Conservation (phyloP, 2,113 vertebrate genomes). For the Pseudopodoces humilis region DNA sequence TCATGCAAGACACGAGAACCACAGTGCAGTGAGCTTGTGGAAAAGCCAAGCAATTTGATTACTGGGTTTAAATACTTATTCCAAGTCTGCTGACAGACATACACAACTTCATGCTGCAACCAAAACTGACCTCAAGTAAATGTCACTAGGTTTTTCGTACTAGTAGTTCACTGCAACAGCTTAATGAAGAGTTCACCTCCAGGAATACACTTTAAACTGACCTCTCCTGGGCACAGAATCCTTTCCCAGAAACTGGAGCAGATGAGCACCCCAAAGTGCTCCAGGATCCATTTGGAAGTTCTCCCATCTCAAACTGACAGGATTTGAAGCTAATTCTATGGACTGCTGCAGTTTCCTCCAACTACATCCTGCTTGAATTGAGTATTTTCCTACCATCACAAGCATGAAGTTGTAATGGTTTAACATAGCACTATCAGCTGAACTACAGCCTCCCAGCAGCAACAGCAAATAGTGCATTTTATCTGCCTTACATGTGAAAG, state of each 20-base stretch:
- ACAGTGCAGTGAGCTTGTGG: neutral
- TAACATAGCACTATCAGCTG: neutral
- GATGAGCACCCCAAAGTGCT: neutral
- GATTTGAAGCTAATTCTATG: neutral
- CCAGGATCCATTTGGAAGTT: neutral
- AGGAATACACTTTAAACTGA: neutral
- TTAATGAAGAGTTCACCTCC: neutral
- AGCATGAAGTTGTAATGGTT: neutral
- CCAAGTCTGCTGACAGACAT: neutral
- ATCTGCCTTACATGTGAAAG: neutral
- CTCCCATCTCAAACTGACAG: neutral
- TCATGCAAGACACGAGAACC: neutral
- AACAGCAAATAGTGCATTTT: neutral
- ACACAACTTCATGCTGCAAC: neutral
- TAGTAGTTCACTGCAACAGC: neutral
- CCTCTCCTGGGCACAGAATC: neutral
- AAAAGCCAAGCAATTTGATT: neutral
- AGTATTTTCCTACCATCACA: neutral
- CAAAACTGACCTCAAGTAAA: neutral
- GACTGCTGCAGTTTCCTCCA: neutral
- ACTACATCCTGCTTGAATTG: rapidly evolving
- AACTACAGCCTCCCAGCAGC: neutral
- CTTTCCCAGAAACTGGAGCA: neutral
- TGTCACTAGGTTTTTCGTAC: neutral
- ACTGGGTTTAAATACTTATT: neutral